Base-by-base conservation (phyloP, 2,888 invertebrate genomes). In the Catocala nupta region DNA sequence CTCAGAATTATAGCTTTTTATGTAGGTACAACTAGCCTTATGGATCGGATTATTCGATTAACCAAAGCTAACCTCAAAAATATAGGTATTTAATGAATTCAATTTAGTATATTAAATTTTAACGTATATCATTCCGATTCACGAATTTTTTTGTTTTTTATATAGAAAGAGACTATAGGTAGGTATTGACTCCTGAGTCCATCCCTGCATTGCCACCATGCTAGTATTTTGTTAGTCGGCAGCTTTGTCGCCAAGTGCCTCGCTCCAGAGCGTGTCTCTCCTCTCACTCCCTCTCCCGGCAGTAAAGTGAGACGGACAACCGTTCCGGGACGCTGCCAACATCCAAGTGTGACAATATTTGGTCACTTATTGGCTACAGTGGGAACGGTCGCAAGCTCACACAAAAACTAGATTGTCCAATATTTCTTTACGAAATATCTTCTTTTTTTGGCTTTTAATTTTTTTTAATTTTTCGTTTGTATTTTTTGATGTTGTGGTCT, bases 161-260 rank as follows among this genome's bases (percentile, higher is more conserved):
- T 16, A 36, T 1, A 7, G 36, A 51, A 13, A 11, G 4, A 2
- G 11, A 43, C 16, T 43, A 0, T 9, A 25, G 9, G 16, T 33
- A 16, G 3, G 11, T 5, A 49, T 1, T 13, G 10, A 10, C 13
- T 13, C 65, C 8, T n/a, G 6, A 85, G 10, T 90, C 67, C 89
- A 65, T 59, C 85, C 75, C 92, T 92, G 93, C 45, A 90, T 92
- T 92, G 88, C 93, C 93, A 93, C 93, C 93, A 89, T 92, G 93
- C 83, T 80, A 92, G 93, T 92, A 89, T 92, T 92, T 89, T 91
- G 89, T 90, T 89, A 89, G 92, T 89, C 93, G 93, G 93, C 88
- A 81, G 91, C 93, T 93, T 93, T 93, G 92, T 90, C 80, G 81
- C 85, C 71, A 78, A 83, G 85, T 84, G 73, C 76, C 78, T 58